These are phyloP conservation scores for Petrocephalus sullivani DNA, from an alignment of 2,797 vertebrate species.

Conservation along the genomic window DNA sequence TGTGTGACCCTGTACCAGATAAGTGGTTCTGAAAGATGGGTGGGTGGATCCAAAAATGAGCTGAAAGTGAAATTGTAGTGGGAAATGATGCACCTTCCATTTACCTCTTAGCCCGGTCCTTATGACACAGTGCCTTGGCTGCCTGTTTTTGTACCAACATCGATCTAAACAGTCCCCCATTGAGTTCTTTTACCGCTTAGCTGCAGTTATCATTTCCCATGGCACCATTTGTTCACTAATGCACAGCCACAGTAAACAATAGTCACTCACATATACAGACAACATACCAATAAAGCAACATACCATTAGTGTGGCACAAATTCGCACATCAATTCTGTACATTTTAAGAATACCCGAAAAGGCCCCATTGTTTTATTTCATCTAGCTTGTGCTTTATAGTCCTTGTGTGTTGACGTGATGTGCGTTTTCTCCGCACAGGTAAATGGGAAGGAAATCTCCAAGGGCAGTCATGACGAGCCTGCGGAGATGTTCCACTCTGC, in stretches of 20 bases:
- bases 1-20: background rate
- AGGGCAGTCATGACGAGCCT: conserved; percentile 78
- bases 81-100: background rate
- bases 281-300: background rate
- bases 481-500: conserved; percentile 78
- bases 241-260: background rate
- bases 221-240: background rate
- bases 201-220: background rate
- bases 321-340: background rate
- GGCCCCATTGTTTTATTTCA: background rate
- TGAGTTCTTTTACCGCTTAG: background rate
- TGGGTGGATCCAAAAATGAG: too few relatives aligned
- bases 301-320: background rate
- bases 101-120: background rate
- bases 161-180: background rate
- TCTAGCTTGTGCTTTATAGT: background rate
- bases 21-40: background rate
- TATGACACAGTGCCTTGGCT: background rate
- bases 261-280: background rate
- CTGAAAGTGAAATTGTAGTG: too few relatives aligned
- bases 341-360: background rate
- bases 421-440: conserved; percentile 60
- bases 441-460: conserved; percentile 86
- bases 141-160: background rate
- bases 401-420: background rate